Evolutionary conservation across 2,888 invertebrate species (phyloP).

Genomic region (Plebejus anna): DNA sequence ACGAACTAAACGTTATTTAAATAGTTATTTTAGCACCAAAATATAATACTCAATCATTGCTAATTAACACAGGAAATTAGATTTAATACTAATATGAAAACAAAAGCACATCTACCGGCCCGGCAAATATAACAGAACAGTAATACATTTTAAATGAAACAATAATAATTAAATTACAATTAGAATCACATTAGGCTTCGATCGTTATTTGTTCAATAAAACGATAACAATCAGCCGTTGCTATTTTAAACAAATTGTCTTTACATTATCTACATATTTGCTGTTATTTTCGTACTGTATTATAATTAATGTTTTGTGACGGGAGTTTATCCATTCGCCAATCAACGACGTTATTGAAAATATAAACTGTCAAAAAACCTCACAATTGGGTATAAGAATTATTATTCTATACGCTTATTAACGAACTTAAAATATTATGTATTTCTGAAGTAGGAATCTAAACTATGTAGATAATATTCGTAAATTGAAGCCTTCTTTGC

Average conservation of each 20-base stretch:
- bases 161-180: constrained; percentile 7
- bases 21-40: neutral
- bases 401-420: too few species aligned
- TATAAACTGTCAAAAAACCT: too few species aligned
- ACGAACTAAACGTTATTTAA: neutral
- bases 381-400: too few species aligned
- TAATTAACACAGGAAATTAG: neutral
- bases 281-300: neutral
- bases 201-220: neutral
- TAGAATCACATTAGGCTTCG: neutral
- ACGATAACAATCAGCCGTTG: neutral
- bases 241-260: neutral
- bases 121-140: neutral
- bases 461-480: too few species aligned
- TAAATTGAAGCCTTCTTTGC: neutral
- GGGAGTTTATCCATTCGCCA: too few species aligned
- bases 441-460: too few species aligned
- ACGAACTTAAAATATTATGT: too few species aligned
- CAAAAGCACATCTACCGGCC: neutral
- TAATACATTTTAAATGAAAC: constrained; percentile 2
- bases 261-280: neutral
- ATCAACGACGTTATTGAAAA: too few species aligned
- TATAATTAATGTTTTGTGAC: too few species aligned
- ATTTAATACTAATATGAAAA: neutral
- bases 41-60: neutral